Conservation (phyloP, 2,113 vertebrate genomes). For the Actenoides lindsayi region DNA sequence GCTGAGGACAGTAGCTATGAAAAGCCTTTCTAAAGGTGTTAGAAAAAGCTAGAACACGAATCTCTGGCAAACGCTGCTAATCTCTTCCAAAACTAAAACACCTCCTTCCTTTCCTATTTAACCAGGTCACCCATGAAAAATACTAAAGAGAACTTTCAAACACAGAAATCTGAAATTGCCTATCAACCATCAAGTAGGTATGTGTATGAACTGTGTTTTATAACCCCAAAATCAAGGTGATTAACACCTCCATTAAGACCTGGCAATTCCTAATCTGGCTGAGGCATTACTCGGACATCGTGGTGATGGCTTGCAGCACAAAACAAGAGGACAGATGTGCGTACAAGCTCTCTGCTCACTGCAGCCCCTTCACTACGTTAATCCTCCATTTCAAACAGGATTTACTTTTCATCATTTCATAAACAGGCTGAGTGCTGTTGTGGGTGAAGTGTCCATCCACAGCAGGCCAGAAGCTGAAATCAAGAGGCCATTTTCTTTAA, state of each 20-base stretch:
- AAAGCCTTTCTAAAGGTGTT: not conserved
- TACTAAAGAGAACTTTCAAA: not conserved
- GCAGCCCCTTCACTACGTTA: not conserved
- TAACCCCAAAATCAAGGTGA: not conserved
- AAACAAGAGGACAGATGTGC: not conserved
- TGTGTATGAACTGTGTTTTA: not conserved
- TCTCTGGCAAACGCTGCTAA: not conserved
- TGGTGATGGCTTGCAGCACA: not conserved
- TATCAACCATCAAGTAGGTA: not conserved
- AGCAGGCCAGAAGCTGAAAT: not conserved
- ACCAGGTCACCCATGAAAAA: not conserved
- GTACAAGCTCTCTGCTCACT: not conserved
- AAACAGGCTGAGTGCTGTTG: not conserved
- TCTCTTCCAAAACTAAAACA: not conserved
- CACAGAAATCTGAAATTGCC: not conserved
- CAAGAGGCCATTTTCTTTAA: not conserved
- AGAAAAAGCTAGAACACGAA: not conserved
- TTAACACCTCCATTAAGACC: not conserved
- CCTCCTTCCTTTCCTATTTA: not conserved
- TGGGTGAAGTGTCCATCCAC: not conserved
- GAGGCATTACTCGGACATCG: not conserved
- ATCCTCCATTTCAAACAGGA: constrained; percentile 27
- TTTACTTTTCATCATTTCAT: constrained; percentile 21
- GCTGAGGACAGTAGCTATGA: not conserved
- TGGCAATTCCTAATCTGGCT: not conserved